These are phyloP conservation scores for Temnothorax curvispinosus DNA, from an alignment of 1,140 invertebrate genomes.

Conservation along the genomic window DNA sequence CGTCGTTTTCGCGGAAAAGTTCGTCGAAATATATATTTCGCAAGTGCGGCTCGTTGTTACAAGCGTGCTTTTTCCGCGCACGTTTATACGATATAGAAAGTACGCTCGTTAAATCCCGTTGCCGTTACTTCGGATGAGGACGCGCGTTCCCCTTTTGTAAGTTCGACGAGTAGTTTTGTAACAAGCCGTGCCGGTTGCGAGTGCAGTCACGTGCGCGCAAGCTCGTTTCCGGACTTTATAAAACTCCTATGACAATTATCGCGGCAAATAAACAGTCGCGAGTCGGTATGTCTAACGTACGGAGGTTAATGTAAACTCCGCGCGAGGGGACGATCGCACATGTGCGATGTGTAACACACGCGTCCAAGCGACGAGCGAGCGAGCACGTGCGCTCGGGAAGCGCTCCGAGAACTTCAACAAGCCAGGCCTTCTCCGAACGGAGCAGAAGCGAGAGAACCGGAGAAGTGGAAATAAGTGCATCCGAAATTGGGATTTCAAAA, in stretches of 20 bases:
- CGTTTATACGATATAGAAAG: constrained; percentile 26
- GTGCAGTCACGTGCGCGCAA: constrained; percentile 49
- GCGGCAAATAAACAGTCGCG: constrained; percentile 42
- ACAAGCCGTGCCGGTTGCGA: constrained; percentile 25
- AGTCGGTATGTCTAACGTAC: not conserved
- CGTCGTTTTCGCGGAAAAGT: constrained; percentile 20
- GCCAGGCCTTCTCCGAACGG: not conserved
- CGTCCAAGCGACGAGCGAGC: not conserved
- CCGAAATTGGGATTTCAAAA: too few species aligned
- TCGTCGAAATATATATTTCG: constrained; percentile 24
- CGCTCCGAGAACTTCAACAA: not conserved
- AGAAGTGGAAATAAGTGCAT: too few species aligned
- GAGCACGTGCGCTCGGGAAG: constrained; percentile 26
- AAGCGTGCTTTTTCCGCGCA: constrained; percentile 10
- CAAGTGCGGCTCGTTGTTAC: constrained; percentile 12
- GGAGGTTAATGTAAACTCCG: constrained; percentile 45
- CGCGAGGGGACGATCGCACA: not conserved
- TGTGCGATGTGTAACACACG: constrained; percentile 5
- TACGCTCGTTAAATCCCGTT: constrained; percentile 50
- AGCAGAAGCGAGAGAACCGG: not conserved
- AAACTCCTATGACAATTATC: constrained; percentile 55
- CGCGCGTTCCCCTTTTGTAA: constrained; percentile 8
- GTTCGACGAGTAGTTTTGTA: constrained; percentile 40
- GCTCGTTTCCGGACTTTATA: constrained; percentile 52
- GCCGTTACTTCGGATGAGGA: not conserved